These are phyloP conservation scores for Fringilla coelebs DNA, from an alignment of 2,797 vertebrate species.

Conservation along the genomic window DNA sequence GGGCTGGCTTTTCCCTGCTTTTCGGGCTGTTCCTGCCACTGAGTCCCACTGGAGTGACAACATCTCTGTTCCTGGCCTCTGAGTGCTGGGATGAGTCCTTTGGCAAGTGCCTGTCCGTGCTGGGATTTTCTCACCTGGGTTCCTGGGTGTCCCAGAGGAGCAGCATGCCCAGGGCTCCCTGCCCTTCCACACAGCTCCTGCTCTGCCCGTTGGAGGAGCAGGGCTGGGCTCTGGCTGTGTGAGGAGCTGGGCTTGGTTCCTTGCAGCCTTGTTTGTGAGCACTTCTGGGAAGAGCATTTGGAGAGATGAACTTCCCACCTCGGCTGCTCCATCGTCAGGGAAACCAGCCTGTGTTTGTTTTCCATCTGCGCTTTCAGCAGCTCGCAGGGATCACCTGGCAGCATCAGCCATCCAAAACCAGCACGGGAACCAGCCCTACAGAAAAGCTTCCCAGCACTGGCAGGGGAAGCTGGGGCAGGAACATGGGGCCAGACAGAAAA, in stretches of 20 bases:
- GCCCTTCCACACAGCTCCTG: fast-evolving
- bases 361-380: not conserved
- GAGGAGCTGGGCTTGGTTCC: not conserved
- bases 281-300: not conserved
- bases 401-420: not conserved
- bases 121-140: not conserved
- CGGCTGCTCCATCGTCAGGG: fast-evolving
- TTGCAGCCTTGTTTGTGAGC: not conserved
- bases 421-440: not conserved
- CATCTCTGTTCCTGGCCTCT: not conserved
- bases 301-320: not conserved
- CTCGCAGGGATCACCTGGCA: not conserved
- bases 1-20: not conserved
- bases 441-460: not conserved
- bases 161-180: fast-evolving
- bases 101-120: fast-evolving
- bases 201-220: not conserved
- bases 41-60: not conserved
- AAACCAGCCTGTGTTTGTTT: not conserved
- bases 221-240: not conserved
- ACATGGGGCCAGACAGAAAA: not conserved
- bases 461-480: not conserved
- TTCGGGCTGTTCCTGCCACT: fast-evolving
- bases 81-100: fast-evolving
- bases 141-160: not conserved